A percentile compares a stretch with the other conserved stretches of the same genome.
phyloP scores from a whole-genome alignment of 2,113 vertebrate species.

The Perognathus longimembris region DNA sequence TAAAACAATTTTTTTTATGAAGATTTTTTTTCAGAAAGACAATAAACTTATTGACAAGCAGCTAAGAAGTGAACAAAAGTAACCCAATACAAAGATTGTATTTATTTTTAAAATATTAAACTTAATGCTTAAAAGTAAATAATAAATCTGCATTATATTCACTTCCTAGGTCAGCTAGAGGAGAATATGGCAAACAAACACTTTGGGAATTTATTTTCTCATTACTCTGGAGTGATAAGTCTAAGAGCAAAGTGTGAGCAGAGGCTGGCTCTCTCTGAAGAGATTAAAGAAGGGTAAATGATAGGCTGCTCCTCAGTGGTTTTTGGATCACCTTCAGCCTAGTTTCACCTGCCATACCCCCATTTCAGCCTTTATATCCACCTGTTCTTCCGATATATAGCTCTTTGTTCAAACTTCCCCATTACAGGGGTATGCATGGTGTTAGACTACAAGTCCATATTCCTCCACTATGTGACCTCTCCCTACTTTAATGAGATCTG shows the following conservation, averaged over 20 bases:
- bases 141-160: background rate
- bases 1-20: too few species aligned
- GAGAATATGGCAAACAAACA: background rate
- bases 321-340: too few species aligned
- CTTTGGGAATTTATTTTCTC: background rate
- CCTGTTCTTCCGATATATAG: background rate
- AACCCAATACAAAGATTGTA: background rate
- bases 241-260: background rate
- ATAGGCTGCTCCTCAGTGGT: background rate
- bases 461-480: background rate
- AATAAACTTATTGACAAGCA: too few species aligned
- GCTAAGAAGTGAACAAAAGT: background rate
- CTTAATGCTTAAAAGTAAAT: background rate
- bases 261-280: background rate
- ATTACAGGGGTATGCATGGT: background rate
- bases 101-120: background rate
- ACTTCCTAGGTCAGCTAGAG: background rate
- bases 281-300: background rate
- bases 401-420: background rate
- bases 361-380: background rate
- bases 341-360: background rate
- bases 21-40: too few species aligned
- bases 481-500: background rate
- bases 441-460: background rate
- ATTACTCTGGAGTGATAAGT: background rate